Conservation (phyloP, 2,113 vertebrate species). For the Maccullochella peelii region DNA sequence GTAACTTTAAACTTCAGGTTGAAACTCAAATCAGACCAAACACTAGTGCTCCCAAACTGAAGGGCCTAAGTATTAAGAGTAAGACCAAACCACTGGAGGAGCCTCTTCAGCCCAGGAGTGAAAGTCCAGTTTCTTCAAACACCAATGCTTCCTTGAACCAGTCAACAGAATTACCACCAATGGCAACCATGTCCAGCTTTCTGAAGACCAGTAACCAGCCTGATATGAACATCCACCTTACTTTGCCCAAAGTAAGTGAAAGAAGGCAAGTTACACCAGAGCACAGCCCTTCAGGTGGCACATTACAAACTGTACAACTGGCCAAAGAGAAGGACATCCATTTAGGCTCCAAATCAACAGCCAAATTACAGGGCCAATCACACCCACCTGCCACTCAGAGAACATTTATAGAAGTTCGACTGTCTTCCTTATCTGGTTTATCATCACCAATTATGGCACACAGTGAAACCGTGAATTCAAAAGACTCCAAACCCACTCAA, state of each 20-base stretch:
- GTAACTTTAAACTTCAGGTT: slow-evolving; percentile 77
- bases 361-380: slow-evolving; percentile 23
- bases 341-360: not conserved
- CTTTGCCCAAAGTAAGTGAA: slow-evolving; percentile 20
- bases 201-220: slow-evolving; percentile 69
- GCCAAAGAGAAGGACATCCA: slow-evolving; percentile 48
- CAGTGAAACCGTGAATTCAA: slow-evolving; percentile 37
- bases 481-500: slow-evolving; percentile 24
- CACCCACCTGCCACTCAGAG: slow-evolving; percentile 78
- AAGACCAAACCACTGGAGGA: slow-evolving; percentile 80
- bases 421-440: slow-evolving; percentile 78
- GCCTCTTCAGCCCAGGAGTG: slow-evolving; percentile 59
- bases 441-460: slow-evolving; percentile 58
- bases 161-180: slow-evolving; percentile 72
- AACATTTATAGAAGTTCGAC: slow-evolving; percentile 86
- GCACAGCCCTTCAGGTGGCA: not conserved
- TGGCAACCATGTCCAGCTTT: slow-evolving; percentile 40
- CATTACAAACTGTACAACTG: slow-evolving; percentile 30
- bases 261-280: slow-evolving; percentile 53
- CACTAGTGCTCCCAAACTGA: slow-evolving; percentile 84
- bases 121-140: slow-evolving; percentile 78
- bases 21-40: slow-evolving; percentile 78
- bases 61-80: slow-evolving; percentile 85
- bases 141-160: slow-evolving; percentile 73
- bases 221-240: slow-evolving; percentile 23